A percentile compares a stretch with the other conserved stretches of the same genome.
Evolutionary conservation across 2,888 invertebrate species (phyloP).

Genomic region (Philereme vetulata): DNA sequence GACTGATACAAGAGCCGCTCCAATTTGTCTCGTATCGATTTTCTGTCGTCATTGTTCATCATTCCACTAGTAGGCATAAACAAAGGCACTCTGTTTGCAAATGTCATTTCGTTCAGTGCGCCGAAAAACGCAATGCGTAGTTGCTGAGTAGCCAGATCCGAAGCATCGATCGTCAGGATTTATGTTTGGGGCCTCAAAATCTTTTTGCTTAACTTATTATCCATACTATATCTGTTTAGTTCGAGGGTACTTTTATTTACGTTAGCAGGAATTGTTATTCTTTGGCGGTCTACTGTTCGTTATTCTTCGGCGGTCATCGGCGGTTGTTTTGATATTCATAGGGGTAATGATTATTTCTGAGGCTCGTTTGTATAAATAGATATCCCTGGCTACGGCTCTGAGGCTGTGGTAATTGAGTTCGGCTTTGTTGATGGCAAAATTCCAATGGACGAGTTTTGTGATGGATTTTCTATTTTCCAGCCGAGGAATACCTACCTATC

Average conservation of each 20-base stretch:
- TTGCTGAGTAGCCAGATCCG: slow-evolving; percentile 6
- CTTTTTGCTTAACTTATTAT: not conserved
- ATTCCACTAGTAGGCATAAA: slow-evolving; percentile 22
- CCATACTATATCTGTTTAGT: too few relatives aligned
- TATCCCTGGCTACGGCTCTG: slow-evolving; percentile 16
- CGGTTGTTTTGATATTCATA: too few relatives aligned
- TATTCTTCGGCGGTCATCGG: too few relatives aligned
- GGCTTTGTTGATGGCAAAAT: slow-evolving; percentile 27
- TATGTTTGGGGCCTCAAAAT: not conserved
- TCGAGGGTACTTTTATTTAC: too few relatives aligned
- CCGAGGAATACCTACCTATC: not conserved
- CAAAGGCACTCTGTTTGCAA: slow-evolving; percentile 27
- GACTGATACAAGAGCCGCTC: slow-evolving; percentile 44
- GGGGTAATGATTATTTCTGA: too few relatives aligned
- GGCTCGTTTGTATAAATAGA: not conserved
- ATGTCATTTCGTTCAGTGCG: slow-evolving; percentile 29
- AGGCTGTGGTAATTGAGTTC: slow-evolving; percentile 26
- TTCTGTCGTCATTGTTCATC: slow-evolving; percentile 42
- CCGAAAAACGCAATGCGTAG: slow-evolving; percentile 35
- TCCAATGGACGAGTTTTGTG: slow-evolving; percentile 26
- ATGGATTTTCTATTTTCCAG: slow-evolving; percentile 26
- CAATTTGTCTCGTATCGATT: slow-evolving; percentile 56
- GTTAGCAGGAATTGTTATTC: too few relatives aligned
- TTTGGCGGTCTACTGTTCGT: too few relatives aligned
- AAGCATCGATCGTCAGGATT: not conserved